Conservation (phyloP, 1,140 invertebrate species). For the Drosophila funebris region DNA sequence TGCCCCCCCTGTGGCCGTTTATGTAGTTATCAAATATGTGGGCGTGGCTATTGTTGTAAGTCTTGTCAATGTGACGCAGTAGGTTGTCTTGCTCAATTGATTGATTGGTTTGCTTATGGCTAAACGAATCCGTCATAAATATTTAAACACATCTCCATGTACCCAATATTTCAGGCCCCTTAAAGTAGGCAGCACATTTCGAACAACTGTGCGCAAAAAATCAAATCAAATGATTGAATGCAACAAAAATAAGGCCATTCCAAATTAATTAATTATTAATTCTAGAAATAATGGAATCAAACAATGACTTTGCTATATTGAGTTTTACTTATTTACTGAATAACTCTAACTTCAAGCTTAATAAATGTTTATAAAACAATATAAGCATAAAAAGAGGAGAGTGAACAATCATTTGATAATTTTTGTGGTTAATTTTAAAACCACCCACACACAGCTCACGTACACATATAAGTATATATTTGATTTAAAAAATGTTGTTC, state of each 20-base stretch:
- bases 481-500: neutral
- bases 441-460: neutral
- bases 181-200: slow-evolving; percentile 16
- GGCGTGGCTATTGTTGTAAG: slow-evolving; percentile 23
- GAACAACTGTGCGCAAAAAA: slow-evolving; percentile 34
- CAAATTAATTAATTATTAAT: too few species aligned
- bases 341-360: too few species aligned
- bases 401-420: neutral
- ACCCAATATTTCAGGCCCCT: slow-evolving; percentile 16
- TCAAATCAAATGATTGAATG: slow-evolving; percentile 16
- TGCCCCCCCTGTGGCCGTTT: neutral
- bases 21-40: slow-evolving; percentile 8
- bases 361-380: too few species aligned
- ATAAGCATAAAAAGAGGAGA: too few species aligned
- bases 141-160: slow-evolving; percentile 21
- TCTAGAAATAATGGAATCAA: too few species aligned
- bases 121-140: slow-evolving; percentile 69
- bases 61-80: slow-evolving; percentile 19
- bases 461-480: neutral
- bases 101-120: slow-evolving; percentile 56
- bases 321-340: too few species aligned
- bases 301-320: too few species aligned
- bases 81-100: slow-evolving; percentile 47
- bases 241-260: neutral
- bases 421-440: neutral